Evolutionary conservation across 2,888 invertebrate genomes (phyloP).

Genomic region (Yponomeuta plumbellus): DNA sequence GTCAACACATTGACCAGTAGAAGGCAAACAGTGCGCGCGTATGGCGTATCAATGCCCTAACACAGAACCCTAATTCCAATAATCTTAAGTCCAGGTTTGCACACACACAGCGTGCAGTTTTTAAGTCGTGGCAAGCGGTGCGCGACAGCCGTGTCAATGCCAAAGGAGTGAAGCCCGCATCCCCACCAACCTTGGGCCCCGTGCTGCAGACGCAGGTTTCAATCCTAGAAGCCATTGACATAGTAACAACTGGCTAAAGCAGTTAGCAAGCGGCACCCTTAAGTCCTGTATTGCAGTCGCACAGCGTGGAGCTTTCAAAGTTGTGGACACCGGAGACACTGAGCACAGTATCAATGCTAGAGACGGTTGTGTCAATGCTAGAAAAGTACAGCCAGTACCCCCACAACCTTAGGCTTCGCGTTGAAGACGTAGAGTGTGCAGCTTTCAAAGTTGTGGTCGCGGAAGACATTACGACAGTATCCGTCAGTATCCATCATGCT

Average conservation of each 20-base stretch:
- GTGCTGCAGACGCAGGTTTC: conserved; percentile 98
- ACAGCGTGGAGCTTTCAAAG: neutral
- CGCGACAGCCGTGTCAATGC: conserved; percentile 96
- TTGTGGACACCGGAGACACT: neutral
- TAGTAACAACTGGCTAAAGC: too few relatives aligned
- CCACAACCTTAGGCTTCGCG: conserved; percentile 84
- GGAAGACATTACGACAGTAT: too few relatives aligned
- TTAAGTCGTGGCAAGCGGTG: conserved; percentile 99
- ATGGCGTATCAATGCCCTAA: too few relatives aligned
- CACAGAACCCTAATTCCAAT: too few relatives aligned
- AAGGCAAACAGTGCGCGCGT: too few relatives aligned
- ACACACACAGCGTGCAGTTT: conserved; percentile 98
- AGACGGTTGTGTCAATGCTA: too few relatives aligned
- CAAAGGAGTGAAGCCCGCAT: too few relatives aligned
- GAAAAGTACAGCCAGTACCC: too few relatives aligned
- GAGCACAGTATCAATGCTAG: conserved; percentile 32
- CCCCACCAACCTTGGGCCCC: conserved; percentile 78
- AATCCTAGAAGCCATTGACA: too few relatives aligned
- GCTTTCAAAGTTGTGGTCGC: conserved; percentile 98
- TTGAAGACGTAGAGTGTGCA: conserved; percentile 99
- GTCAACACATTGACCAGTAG: neutral
- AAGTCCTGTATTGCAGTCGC: too few relatives aligned
- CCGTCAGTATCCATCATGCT: too few relatives aligned
- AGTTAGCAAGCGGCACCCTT: too few relatives aligned
- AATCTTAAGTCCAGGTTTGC: conserved; percentile 89